phyloP scores from a whole-genome alignment of 1,140 invertebrate genomes.

The Belonocnema kinseyi region DNA sequence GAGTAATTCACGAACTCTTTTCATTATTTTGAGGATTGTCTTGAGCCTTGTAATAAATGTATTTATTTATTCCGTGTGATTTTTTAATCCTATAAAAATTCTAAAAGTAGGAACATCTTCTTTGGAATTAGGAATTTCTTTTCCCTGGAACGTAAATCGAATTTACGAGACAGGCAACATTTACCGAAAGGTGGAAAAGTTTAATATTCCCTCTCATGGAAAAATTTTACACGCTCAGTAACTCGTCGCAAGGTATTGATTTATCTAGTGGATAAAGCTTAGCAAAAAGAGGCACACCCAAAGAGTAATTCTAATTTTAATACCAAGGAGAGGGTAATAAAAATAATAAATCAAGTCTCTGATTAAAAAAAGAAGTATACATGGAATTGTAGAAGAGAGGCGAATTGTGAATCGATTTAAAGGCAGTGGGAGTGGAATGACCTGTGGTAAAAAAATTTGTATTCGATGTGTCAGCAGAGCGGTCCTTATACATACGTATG shows the following conservation, averaged over 20 bases:
- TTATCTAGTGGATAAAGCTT: neutral
- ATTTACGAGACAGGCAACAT: neutral
- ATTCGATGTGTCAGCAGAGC: neutral
- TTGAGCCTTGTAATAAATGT: too few species aligned
- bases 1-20: too few species aligned
- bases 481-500: neutral
- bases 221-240: constrained; percentile 3
- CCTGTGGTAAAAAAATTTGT: constrained; percentile 14
- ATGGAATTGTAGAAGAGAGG: too few species aligned
- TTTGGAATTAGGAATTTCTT: too few species aligned
- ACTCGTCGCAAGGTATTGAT: constrained; percentile 4
- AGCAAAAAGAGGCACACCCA: neutral
- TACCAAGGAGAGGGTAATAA: neutral
- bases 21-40: too few species aligned
- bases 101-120: too few species aligned
- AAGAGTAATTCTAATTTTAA: neutral
- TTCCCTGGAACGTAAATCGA: neutral
- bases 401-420: too few species aligned
- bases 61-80: too few species aligned
- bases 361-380: too few species aligned
- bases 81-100: too few species aligned
- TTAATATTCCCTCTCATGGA: neutral
- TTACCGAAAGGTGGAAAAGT: neutral
- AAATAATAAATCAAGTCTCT: neutral
- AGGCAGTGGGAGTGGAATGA: neutral